Conservation (phyloP, 1,140 invertebrate genomes). For the Bombus breviceps region DNA sequence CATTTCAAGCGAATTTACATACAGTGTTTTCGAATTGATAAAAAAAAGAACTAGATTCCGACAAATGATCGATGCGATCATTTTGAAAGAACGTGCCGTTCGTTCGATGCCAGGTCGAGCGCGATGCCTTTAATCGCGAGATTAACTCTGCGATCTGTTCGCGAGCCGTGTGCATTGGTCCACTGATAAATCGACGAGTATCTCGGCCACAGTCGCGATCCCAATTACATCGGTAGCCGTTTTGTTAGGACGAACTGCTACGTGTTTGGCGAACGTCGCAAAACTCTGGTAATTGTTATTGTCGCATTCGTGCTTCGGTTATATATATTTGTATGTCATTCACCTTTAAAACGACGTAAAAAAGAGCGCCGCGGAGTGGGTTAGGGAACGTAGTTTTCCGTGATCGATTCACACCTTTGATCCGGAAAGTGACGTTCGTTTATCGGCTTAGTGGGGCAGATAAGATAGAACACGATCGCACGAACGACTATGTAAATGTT, state of each 20-base stretch:
- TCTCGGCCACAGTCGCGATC: neutral
- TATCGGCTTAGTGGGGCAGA: conserved; percentile 23
- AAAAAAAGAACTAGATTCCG: neutral
- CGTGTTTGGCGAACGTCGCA: too few relatives aligned
- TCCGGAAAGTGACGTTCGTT: conserved; percentile 28
- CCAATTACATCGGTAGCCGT: neutral
- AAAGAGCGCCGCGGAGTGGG: rapidly evolving
- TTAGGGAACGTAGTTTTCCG: too few relatives aligned
- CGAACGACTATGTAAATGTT: conserved; percentile 49
- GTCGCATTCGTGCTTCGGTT: neutral
- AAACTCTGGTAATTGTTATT: neutral
- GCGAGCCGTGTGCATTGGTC: neutral
- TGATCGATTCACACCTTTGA: neutral
- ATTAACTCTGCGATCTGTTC: neutral
- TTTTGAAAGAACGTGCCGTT: neutral
- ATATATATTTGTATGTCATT: neutral
- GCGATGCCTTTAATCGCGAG: neutral
- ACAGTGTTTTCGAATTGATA: neutral
- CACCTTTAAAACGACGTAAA: neutral
- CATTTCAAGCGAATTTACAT: neutral
- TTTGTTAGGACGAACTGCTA: neutral
- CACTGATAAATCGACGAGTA: conserved; percentile 23
- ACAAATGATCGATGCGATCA: conserved; percentile 1
- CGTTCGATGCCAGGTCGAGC: neutral
- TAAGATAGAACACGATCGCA: conserved; percentile 31